A percentile compares a stretch with the other conserved stretches of the same genome.
phyloP scores from a whole-genome alignment of 2,113 vertebrate genomes.

The Stictonetta naevosa region DNA sequence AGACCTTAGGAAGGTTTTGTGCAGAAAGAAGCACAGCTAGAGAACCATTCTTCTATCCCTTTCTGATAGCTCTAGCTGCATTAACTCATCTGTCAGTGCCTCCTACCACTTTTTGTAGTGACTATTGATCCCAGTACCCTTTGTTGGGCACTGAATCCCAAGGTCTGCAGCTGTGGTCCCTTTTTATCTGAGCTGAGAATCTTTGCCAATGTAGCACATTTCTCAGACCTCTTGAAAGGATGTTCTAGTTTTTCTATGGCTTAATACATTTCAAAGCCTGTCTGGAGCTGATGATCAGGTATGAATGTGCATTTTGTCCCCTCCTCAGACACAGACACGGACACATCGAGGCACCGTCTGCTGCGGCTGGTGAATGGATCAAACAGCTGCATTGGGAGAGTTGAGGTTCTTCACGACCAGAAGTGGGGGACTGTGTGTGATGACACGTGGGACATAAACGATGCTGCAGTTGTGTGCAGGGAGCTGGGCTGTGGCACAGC shows the following conservation, averaged over 20 bases:
- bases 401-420: background rate
- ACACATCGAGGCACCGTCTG: fast-evolving
- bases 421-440: background rate
- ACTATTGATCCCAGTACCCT: background rate
- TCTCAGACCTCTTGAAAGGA: background rate
- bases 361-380: background rate
- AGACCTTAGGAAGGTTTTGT: background rate
- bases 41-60: background rate
- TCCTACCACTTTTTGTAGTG: background rate
- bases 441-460: background rate
- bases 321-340: fast-evolving
- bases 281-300: fast-evolving
- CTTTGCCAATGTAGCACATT: background rate
- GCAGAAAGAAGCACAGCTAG: background rate
- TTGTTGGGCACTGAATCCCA: background rate
- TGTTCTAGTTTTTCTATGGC: background rate
- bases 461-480: background rate
- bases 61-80: background rate
- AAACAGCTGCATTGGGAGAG: background rate
- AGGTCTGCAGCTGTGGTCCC: background rate
- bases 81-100: too few species aligned
- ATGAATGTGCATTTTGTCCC: background rate
- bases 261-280: background rate
- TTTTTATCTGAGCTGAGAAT: background rate
- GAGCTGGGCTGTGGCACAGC: conserved; percentile 65